phyloP scores from a whole-genome alignment of 1,140 invertebrate genomes.

The Anadara kagoshimensis region DNA sequence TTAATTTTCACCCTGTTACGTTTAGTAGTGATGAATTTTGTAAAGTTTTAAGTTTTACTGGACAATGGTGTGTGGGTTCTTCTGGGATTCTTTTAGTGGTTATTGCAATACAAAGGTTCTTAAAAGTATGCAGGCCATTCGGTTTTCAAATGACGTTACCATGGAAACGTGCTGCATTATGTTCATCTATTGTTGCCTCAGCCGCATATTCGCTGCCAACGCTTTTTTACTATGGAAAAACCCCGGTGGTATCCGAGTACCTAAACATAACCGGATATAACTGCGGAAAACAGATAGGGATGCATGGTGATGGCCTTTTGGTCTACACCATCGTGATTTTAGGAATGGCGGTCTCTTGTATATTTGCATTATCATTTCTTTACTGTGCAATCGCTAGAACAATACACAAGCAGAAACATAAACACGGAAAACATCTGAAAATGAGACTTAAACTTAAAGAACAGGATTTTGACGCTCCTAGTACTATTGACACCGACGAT shows the following conservation, averaged over 20 bases:
- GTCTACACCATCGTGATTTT: not conserved
- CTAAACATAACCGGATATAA: constrained; percentile 9
- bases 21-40: constrained; percentile 25
- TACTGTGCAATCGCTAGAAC: not conserved
- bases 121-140: constrained; percentile 28
- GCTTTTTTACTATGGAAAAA: constrained; percentile 2
- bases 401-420: not conserved
- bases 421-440: not conserved
- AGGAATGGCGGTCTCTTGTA: not conserved
- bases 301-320: not conserved
- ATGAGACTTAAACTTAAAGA: too few relatives aligned
- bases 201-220: not conserved
- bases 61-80: constrained; percentile 11
- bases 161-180: constrained; percentile 15
- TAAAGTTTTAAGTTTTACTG: constrained; percentile 26
- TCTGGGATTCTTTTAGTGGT: constrained; percentile 13
- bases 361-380: not conserved
- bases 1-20: constrained; percentile 31
- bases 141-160: constrained; percentile 18
- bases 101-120: constrained; percentile 23
- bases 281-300: not conserved
- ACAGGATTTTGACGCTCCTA: too few relatives aligned
- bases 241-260: not conserved
- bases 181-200: not conserved
- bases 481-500: too few relatives aligned